phyloP scores from a whole-genome alignment of 2,113 vertebrate genomes.

The Antechinus flavipes region DNA sequence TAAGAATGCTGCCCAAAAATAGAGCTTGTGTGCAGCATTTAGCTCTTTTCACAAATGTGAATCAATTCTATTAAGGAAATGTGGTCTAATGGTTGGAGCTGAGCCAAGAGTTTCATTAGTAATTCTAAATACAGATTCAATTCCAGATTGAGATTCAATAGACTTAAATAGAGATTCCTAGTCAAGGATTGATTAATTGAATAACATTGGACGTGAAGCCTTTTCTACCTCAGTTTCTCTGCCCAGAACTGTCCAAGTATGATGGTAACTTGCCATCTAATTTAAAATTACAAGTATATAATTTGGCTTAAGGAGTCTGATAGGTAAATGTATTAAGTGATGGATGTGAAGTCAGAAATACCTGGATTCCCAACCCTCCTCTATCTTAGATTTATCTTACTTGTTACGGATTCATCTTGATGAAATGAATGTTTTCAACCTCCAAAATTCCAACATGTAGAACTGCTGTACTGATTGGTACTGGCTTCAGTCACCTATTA shows the following conservation, averaged over 20 bases:
- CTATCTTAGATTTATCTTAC: background rate
- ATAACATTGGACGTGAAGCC: background rate
- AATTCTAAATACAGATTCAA: conserved; percentile 50
- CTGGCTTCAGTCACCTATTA: background rate
- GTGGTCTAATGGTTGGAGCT: background rate
- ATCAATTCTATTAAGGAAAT: conserved; percentile 49
- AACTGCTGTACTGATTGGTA: background rate
- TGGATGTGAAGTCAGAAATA: background rate
- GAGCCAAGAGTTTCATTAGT: conserved; percentile 35
- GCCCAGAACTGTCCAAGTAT: conserved; percentile 23
- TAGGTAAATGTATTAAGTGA: background rate
- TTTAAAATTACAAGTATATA: conserved; percentile 21
- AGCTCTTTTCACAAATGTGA: conserved; percentile 13
- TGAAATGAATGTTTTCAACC: background rate
- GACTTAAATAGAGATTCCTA: background rate
- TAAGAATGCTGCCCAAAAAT: conserved; percentile 6
- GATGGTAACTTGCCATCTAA: background rate
- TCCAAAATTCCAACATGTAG: background rate
- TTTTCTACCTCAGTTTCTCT: conserved; percentile 43
- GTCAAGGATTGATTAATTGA: background rate
- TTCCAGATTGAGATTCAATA: conserved; percentile 54
- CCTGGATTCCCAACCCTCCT: background rate
- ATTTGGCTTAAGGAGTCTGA: background rate
- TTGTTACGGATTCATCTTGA: background rate
- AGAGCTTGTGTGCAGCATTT: background rate